These are phyloP conservation scores for Jacana jacana DNA, from an alignment of 2,113 vertebrate genomes.

Conservation along the genomic window DNA sequence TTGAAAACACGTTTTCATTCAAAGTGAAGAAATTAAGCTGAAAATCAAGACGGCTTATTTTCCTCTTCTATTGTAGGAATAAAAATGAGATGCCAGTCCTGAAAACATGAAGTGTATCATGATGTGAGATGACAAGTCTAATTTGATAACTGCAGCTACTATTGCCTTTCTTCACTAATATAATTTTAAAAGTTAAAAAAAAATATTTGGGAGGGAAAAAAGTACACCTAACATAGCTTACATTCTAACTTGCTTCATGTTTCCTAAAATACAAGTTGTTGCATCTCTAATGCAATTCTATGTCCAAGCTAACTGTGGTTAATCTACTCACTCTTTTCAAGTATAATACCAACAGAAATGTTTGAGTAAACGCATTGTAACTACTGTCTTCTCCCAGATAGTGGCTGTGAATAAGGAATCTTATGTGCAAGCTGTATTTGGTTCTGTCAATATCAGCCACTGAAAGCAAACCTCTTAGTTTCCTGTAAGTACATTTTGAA, in stretches of 20 bases:
- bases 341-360: too few relatives aligned
- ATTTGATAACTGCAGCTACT: neutral
- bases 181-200: neutral
- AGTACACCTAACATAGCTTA: neutral
- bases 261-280: neutral
- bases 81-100: neutral
- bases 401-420: neutral
- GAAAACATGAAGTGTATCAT: neutral
- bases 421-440: accelerated
- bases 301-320: neutral
- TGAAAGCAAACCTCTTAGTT: neutral
- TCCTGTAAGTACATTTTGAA: neutral
- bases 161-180: neutral
- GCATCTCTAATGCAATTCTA: neutral
- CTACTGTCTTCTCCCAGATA: neutral
- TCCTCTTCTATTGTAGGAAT: neutral
- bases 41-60: neutral
- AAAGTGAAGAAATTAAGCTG: neutral
- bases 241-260: neutral
- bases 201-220: neutral
- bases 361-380: neutral
- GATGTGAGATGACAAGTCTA: neutral
- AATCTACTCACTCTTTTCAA: neutral
- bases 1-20: neutral
- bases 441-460: neutral